Evolutionary conservation across 1,140 invertebrate genomes (phyloP).

Genomic region (Calliphora vicina): DNA sequence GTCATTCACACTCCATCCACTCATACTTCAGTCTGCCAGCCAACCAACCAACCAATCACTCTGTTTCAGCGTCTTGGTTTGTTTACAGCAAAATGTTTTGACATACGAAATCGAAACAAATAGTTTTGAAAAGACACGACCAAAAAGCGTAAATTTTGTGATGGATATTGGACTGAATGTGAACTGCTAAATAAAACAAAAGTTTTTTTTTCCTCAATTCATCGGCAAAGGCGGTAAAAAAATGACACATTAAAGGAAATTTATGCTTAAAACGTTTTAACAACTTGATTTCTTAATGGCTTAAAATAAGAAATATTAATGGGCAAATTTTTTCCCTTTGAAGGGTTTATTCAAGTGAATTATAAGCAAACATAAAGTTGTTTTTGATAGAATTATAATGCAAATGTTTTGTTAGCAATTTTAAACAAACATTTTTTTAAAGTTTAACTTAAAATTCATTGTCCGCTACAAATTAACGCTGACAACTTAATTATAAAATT

Average conservation of each 20-base stretch:
- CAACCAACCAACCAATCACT: background rate
- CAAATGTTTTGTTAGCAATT: too few species aligned
- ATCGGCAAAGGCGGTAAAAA: background rate
- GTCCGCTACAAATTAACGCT: background rate
- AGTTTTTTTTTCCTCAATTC: background rate
- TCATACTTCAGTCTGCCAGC: background rate
- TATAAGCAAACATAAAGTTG: too few species aligned
- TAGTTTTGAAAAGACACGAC: slow-evolving; percentile 10
- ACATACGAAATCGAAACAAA: slow-evolving; percentile 28
- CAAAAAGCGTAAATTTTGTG: background rate
- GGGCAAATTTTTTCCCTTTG: too few species aligned
- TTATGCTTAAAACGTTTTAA: slow-evolving; percentile 3
- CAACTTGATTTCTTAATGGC: background rate
- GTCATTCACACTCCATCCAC: slow-evolving; percentile 23
- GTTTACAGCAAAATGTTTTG: slow-evolving; percentile 16
- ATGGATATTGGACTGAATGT: background rate
- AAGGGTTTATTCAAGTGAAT: too few species aligned
- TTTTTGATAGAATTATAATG: too few species aligned
- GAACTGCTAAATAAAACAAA: background rate
- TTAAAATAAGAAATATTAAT: background rate
- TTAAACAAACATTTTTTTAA: too few species aligned
- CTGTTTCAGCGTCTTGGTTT: background rate
- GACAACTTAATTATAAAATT: background rate
- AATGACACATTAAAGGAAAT: slow-evolving; percentile 15
- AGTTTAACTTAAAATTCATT: too few species aligned